Base-by-base conservation (phyloP, 1,140 invertebrate species). In the Aethina tumida region DNA sequence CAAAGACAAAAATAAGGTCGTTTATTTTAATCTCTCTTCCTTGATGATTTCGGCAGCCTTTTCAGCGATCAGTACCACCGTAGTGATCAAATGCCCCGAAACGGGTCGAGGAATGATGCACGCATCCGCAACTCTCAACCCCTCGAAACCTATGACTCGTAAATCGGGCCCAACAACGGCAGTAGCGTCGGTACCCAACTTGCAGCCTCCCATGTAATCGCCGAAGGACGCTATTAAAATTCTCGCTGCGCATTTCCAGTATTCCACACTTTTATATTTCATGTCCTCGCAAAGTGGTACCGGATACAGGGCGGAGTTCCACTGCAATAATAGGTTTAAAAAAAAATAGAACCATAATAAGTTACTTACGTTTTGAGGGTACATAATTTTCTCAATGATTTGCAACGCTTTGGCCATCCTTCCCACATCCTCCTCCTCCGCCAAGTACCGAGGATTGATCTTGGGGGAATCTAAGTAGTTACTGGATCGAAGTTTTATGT, bases 51-150 rank as follows among this genome's bases (percentile, higher is more conserved):
- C 81, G 0, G 85, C 75, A 0, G 70, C 82, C 53, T 85, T 86
- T 59, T 93, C 88, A 0, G 73, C 89, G 27, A 93, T 81, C 87
- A 93, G 91, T 24, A 75, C 71, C 5, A 79, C 73, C 0, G 75
- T 73, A 0, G 79, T 80, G 41, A 77, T 82, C 0, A 79, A 73
- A 49, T 88, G 84, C 1, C 73, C 81, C 3, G 68, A 69, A 5
- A 77, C 66, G 9, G 83, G 66, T 2, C 60, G 61, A 0, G 84
- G 84, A 64, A 88, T 82, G 0, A 89, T 64, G 30, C 81, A 82
- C 18, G 73, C 73, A 56, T 89, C 84, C 0, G 73, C 74, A 1
- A 88, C 81, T 16, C 84, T 64, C 15, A 89, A 84, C 52, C 0
- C 82, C 82, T 40, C 79, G 59, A 2, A 31, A n/a, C 16, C 15